Evolutionary conservation across 2,888 invertebrate genomes (phyloP).

Genomic region (Pasiphila rectangulata): DNA sequence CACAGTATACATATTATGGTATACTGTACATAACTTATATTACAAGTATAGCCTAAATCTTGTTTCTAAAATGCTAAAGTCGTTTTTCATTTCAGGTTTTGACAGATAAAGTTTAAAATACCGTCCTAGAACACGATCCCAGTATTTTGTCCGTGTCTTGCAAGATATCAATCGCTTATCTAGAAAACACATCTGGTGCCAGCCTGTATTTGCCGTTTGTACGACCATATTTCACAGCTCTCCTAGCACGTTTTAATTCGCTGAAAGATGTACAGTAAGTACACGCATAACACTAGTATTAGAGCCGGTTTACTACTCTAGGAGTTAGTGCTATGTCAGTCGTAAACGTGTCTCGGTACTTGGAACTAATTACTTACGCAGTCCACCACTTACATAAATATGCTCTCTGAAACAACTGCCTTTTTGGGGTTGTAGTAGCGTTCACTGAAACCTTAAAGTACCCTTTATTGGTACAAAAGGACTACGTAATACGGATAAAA

Average conservation of each 20-base stretch:
- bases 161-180: slow-evolving; percentile 12
- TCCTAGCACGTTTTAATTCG: background rate
- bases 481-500: no score
- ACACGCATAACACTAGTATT: background rate
- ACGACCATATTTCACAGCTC: slow-evolving; percentile 5
- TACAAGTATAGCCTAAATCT: no score
- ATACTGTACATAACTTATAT: no score
- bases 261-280: background rate
- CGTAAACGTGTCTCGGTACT: background rate
- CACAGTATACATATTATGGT: no score
- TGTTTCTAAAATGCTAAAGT: no score
- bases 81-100: no score
- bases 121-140: background rate
- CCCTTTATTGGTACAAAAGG: no score
- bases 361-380: background rate
- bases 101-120: background rate
- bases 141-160: background rate
- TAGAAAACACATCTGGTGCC: slow-evolving; percentile 10
- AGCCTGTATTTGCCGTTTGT: slow-evolving; percentile 2
- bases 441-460: no score
- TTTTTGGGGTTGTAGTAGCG: no score
- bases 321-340: no score
- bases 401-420: no score
- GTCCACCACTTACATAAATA: background rate
- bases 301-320: background rate